Evolutionary conservation across 2,888 invertebrate genomes (phyloP).

Genomic region (Lamellibrachia satsuma): DNA sequence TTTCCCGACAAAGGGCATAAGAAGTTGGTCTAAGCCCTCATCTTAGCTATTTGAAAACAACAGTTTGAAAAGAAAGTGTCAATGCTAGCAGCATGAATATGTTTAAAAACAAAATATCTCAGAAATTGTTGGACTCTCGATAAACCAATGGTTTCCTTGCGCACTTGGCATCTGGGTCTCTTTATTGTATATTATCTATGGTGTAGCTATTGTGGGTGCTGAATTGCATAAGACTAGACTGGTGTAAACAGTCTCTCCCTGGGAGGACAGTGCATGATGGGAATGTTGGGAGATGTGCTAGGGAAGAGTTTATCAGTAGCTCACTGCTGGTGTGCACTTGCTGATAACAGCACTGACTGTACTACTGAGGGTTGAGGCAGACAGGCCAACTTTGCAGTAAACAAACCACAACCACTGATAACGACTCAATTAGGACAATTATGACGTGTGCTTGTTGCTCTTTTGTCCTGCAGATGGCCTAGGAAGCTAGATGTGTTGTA

Average conservation of each 20-base stretch:
- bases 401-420: slow-evolving; percentile 4
- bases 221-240: neutral
- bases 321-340: neutral
- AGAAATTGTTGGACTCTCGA: too few relatives aligned
- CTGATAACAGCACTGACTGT: neutral
- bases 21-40: neutral
- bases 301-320: neutral
- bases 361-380: neutral
- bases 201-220: neutral
- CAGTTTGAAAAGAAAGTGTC: neutral
- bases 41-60: neutral
- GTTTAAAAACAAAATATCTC: too few relatives aligned
- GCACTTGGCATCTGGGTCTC: too few relatives aligned
- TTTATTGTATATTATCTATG: neutral
- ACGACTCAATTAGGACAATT: neutral
- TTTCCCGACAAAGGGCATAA: neutral
- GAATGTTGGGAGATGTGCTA: neutral
- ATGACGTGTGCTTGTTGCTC: slow-evolving; percentile 5
- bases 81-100: too few relatives aligned
- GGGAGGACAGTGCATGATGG: neutral
- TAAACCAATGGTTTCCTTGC: too few relatives aligned
- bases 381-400: slow-evolving; percentile 11
- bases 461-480: neutral
- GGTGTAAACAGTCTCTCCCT: neutral
- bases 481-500: neutral